A percentile compares a stretch with the other conserved stretches of the same genome.
phyloP scores from a whole-genome alignment of 2,113 vertebrate species.

The Passer montanus region DNA sequence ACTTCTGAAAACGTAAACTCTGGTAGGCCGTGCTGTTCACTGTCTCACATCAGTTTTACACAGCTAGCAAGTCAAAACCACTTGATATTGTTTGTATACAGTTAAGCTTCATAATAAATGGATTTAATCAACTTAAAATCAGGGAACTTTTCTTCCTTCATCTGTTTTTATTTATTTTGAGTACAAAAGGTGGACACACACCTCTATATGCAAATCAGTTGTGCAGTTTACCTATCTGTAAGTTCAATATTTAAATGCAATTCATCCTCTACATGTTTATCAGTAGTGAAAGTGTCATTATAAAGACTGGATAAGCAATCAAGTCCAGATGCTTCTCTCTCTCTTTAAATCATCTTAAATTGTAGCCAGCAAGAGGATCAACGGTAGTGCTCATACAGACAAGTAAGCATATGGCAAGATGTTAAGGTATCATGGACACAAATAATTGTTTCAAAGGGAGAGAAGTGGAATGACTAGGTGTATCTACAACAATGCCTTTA shows the following conservation, averaged over 20 bases:
- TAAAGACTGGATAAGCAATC: not conserved
- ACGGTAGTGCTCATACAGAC: not conserved
- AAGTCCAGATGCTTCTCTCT: conserved; percentile 16
- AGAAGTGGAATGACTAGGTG: not conserved
- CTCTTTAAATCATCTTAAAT: conserved; percentile 29
- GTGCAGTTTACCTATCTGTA: not conserved
- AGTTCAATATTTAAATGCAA: not conserved
- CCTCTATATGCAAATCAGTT: too few species aligned
- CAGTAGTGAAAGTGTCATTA: not conserved
- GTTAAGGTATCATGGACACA: not conserved
- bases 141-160: not conserved
- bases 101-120: not conserved
- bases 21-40: not conserved
- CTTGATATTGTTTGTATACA: not conserved
- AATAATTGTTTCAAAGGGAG: not conserved
- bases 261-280: not conserved
- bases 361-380: not conserved
- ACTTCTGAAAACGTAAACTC: not conserved
- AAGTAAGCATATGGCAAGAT: conserved; percentile 27
- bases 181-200: not conserved
- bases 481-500: not conserved
- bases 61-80: not conserved
- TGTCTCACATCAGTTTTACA: not conserved
- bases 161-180: not conserved
- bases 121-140: not conserved